Evolutionary conservation across 64 coral and sea anemone species (phyloP).

Genomic region (Stichodactyla helianthus): DNA sequence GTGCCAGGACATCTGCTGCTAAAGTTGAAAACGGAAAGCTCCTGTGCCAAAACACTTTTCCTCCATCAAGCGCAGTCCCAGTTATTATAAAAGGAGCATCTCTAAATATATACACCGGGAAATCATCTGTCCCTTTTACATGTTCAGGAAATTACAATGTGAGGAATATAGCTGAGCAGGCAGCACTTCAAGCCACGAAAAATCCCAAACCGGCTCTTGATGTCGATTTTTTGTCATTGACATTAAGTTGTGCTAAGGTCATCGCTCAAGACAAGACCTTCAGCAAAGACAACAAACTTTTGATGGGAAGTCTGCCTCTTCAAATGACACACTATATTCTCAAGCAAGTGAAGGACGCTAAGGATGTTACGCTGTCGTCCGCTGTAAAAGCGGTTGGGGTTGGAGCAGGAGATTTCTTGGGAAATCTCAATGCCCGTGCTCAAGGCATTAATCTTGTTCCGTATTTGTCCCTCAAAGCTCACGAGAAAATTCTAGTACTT

Average conservation of each 20-base stretch:
- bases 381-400: constrained; percentile 22
- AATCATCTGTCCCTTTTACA: constrained; percentile 34
- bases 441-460: constrained; percentile 31
- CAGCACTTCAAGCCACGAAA: constrained; percentile 34
- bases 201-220: constrained; percentile 26
- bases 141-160: constrained; percentile 54
- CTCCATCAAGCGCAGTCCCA: constrained; percentile 2
- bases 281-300: constrained; percentile 17
- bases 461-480: constrained; percentile 53
- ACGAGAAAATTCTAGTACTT: constrained; percentile 52
- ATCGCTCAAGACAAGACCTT: constrained; percentile 24
- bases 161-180: constrained; percentile 26
- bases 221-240: constrained; percentile 26
- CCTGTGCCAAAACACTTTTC: constrained; percentile 30
- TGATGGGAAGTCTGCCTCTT: constrained; percentile 48
- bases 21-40: constrained; percentile 36
- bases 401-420: constrained; percentile 23
- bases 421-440: constrained; percentile 26
- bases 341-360: constrained; percentile 31
- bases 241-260: constrained; percentile 47
- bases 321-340: constrained; percentile 29
- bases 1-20: not conserved
- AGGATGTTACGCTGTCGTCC: not conserved
- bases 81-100: constrained; percentile 22
- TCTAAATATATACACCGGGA: constrained; percentile 48